These are phyloP conservation scores for Caranx ignobilis DNA, from an alignment of 2,113 vertebrate genomes.

Conservation along the genomic window DNA sequence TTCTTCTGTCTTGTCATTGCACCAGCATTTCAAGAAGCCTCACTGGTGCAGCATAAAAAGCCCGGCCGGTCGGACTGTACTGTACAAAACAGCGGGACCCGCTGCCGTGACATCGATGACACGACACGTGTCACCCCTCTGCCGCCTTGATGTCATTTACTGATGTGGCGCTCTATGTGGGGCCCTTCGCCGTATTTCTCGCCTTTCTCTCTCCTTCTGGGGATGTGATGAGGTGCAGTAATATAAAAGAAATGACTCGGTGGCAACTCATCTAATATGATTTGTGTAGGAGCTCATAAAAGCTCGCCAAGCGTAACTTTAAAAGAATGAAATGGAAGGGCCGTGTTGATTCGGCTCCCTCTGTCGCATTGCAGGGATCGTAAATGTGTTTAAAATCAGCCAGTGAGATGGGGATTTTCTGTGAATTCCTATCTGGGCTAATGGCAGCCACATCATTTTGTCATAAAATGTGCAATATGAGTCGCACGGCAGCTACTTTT, in stretches of 20 bases:
- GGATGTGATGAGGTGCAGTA: constrained; percentile 71
- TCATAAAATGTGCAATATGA: constrained; percentile 43
- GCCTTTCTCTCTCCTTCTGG: constrained; percentile 44
- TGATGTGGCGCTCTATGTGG: constrained; percentile 31
- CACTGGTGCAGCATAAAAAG: constrained; percentile 67
- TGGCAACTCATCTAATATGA: constrained; percentile 79
- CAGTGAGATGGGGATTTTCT: constrained; percentile 58
- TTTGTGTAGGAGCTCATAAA: constrained; percentile 81
- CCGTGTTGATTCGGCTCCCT: constrained; percentile 55
- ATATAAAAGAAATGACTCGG: constrained; percentile 77
- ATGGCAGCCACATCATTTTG: constrained; percentile 56
- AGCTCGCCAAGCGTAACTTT: constrained; percentile 75
- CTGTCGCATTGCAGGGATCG: constrained; percentile 79
- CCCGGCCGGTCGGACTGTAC: constrained; percentile 69
- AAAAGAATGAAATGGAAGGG: constrained; percentile 72
- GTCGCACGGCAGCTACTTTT: constrained; percentile 18
- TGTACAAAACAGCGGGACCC: constrained; percentile 69
- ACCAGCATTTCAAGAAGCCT: constrained; percentile 51
- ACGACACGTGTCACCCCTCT: constrained; percentile 64
- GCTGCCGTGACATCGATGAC: constrained; percentile 77
- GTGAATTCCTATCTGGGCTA: constrained; percentile 58
- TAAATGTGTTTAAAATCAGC: constrained; percentile 64
- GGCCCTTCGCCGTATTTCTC: constrained; percentile 42
- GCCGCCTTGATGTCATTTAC: constrained; percentile 67
- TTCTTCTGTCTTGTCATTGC: constrained; percentile 46